These are phyloP conservation scores for Aricia artaxerxes DNA, from an alignment of 2,888 invertebrate genomes.

Conservation along the genomic window DNA sequence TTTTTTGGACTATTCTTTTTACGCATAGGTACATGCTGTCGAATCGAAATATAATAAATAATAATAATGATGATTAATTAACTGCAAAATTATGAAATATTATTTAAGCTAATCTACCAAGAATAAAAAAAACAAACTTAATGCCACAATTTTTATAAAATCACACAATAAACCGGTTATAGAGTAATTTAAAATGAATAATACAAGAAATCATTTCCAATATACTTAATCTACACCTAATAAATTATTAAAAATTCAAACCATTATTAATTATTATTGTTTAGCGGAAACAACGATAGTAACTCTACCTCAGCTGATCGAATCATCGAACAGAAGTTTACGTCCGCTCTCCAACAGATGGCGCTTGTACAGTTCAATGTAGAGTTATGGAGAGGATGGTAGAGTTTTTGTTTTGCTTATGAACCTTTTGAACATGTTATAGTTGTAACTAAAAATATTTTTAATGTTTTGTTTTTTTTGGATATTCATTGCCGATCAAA, in stretches of 20 bases:
- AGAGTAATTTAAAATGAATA: not conserved
- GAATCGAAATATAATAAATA: no score
- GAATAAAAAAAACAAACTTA: not conserved
- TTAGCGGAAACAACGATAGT: not conserved
- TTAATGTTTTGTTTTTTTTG: not conserved
- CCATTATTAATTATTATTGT: not conserved
- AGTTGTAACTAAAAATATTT: no score
- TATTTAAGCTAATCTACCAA: no score
- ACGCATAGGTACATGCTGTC: no score
- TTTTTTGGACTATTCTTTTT: no score
- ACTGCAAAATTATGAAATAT: no score
- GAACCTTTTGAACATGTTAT: not conserved
- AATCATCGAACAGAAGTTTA: not conserved
- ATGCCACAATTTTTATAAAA: not conserved
- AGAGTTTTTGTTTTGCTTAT: not conserved
- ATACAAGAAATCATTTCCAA: not conserved
- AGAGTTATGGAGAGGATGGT: not conserved
- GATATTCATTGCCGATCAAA: not conserved
- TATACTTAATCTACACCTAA: not conserved
- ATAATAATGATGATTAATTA: no score
- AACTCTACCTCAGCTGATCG: not conserved
- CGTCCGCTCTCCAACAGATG: slow-evolving; percentile 63
- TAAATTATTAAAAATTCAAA: not conserved
- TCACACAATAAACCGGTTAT: not conserved
- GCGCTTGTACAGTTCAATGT: slow-evolving; percentile 45